Base-by-base conservation (phyloP, 2,797 vertebrate species). In the Urocyon cinereoargenteus region DNA sequence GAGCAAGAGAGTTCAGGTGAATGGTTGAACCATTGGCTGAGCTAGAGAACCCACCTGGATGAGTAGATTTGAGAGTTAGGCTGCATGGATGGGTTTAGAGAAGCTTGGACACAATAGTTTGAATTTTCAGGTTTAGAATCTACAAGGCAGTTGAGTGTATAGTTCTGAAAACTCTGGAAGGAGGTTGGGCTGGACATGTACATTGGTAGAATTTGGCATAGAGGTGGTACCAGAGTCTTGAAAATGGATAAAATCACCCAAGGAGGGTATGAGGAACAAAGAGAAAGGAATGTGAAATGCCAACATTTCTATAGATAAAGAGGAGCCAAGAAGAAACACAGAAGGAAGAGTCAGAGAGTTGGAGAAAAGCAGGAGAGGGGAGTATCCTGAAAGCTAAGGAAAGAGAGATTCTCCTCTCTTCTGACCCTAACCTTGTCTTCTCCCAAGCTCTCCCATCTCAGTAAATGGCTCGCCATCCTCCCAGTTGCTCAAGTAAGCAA, bases 61-160 rank as follows among this genome's bases (percentile, higher is more conserved):
- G 16, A 53, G n/a, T 31, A 40, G 53, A 34, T 77, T 0, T 16
- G 88, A 94, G 55, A 31, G 4, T 24, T 26, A 51, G 18, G 8
- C n/a, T 79, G 53, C 40, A 28, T 4, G 62, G 6, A 13, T 57
- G 77, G 28, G 16, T 19, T 84, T 28, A 84, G 24, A 40, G 40
- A 83, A 18, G 19, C 62, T 51, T 70, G 61, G 45, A 22, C 31
- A 26, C n/a, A 26, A 51, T 77, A 4, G 31, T 77, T 84, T 91
- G 55, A 70, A 78, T 94, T 91, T 90, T 62, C 51, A 88, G 6
- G 64, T 66, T 8, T 85, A 81, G 68, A 90, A 73, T 70, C 64
- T 72, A 49, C 2, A 85, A 96, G 55, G 40, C 8, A 79, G 26
- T 55, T 89, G 79, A 89, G 61, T 70, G 68, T 11, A 36, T 3